phyloP scores from a whole-genome alignment of 1,140 invertebrate species.

The Zaprionus camerounensis region DNA sequence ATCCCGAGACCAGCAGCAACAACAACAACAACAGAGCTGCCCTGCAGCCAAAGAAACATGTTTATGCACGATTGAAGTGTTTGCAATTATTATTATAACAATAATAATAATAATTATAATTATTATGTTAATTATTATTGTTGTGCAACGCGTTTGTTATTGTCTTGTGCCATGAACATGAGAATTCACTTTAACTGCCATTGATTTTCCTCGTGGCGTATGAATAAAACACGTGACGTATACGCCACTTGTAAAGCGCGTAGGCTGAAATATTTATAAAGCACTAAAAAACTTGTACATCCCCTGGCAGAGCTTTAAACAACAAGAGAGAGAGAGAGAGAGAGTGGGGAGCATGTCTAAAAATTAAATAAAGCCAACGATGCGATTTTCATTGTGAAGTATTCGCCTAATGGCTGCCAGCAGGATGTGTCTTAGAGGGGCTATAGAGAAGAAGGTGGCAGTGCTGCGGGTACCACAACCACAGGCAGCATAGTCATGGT shows the following conservation, averaged over 20 bases:
- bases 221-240: conserved; percentile 45
- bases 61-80: conserved; percentile 41
- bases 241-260: conserved; percentile 40
- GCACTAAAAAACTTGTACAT: conserved; percentile 41
- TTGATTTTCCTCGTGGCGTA: conserved; percentile 22
- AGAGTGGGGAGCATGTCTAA: conserved; percentile 21
- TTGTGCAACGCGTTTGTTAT: conserved; percentile 5
- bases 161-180: conserved; percentile 13
- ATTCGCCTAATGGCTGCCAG: conserved; percentile 49
- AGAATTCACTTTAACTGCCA: conserved; percentile 32
- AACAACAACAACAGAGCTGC: neutral
- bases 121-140: conserved; percentile 16
- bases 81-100: conserved; percentile 30
- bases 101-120: conserved; percentile 20
- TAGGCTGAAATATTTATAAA: conserved; percentile 47
- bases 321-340: neutral
- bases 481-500: conserved; percentile 54
- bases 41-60: conserved; percentile 7
- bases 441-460: conserved; percentile 19
- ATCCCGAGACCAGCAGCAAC: neutral
- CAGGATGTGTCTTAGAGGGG: conserved; percentile 40
- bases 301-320: conserved; percentile 35
- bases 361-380: conserved; percentile 62
- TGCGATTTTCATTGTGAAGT: conserved; percentile 41
- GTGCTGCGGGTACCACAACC: conserved; percentile 10